Base-by-base conservation (phyloP, 2,888 invertebrate species). In the Amphipoea lucens region DNA sequence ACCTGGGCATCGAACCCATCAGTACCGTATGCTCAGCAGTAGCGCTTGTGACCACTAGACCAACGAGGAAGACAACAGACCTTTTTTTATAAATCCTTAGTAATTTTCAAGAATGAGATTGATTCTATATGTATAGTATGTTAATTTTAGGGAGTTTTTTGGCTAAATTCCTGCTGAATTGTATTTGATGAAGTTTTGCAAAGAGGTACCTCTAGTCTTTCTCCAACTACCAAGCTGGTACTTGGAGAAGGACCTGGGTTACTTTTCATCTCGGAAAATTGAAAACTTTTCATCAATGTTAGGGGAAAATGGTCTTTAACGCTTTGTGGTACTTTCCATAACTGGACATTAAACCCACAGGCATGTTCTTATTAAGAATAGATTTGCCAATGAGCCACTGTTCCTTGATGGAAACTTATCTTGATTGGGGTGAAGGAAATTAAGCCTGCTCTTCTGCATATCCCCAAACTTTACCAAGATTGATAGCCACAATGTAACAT, bases 401-500 rank as follows among this genome's bases (percentile, higher is more conserved):
- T 66, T 48, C 36, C 6, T 66, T 45, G 2, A 45, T 45, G 36
- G 9, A 54, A 14, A n/a, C 51, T 42, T 20, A 4, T 9, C 7
- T 7, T 4, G 12, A 40, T 20, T 17, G 29, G 0, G 1, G 5
- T 51, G 20, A 42, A 11, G 23, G 14, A 36, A 17, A 36, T 20
- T 20, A 63, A 29, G 20, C 12, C 9, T 20, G 9, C 3, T 14
- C 12, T 17, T 51, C 54, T 76, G 42, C 54, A 0, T 42, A 65
- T 6, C 54, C 29, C 23, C 17, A 60, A 57, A 57, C 29, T 45
- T 23, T 0, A 74, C 40, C 4, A 70, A 86, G 71, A 60, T 68
- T 68, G 11, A 76, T 63, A 40, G 51, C 60, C 5, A 74, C 54
- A 83, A 75, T 70, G 9, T 69, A 82, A 79, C 73, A 70, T 48